Evolutionary conservation across 2,113 vertebrate species (phyloP).

Genomic region (Oreocharis arfaki): DNA sequence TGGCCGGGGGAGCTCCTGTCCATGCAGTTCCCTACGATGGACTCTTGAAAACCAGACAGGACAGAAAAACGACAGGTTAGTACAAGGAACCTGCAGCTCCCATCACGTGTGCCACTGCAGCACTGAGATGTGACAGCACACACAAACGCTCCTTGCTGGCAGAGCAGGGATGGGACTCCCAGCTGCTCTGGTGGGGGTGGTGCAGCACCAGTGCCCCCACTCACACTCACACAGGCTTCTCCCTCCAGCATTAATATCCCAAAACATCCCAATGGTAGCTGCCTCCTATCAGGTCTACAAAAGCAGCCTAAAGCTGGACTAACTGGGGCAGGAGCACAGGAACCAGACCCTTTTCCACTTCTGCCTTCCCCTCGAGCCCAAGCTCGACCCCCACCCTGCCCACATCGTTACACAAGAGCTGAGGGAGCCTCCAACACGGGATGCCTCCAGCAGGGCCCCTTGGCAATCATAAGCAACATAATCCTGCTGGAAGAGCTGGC

Average conservation of each 20-base stretch:
- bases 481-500: neutral
- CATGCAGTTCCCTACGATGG: slow-evolving; percentile 75
- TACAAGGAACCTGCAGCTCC: neutral
- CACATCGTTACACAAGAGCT: neutral
- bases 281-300: neutral
- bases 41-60: slow-evolving; percentile 56
- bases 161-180: fast-evolving
- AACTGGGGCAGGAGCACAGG: neutral
- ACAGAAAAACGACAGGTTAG: neutral
- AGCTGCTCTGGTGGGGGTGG: fast-evolving
- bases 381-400: neutral
- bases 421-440: neutral
- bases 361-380: neutral
- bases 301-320: neutral
- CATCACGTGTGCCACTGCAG: fast-evolving
- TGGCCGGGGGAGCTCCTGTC: slow-evolving; percentile 82
- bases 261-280: neutral
- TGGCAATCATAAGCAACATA: neutral
- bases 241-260: neutral
- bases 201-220: neutral
- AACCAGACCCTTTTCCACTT: neutral
- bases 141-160: fast-evolving
- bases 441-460: neutral
- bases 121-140: fast-evolving
- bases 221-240: neutral